These are phyloP conservation scores for Orchesella cincta DNA, from an alignment of 1,140 invertebrate genomes.

Conservation along the genomic window DNA sequence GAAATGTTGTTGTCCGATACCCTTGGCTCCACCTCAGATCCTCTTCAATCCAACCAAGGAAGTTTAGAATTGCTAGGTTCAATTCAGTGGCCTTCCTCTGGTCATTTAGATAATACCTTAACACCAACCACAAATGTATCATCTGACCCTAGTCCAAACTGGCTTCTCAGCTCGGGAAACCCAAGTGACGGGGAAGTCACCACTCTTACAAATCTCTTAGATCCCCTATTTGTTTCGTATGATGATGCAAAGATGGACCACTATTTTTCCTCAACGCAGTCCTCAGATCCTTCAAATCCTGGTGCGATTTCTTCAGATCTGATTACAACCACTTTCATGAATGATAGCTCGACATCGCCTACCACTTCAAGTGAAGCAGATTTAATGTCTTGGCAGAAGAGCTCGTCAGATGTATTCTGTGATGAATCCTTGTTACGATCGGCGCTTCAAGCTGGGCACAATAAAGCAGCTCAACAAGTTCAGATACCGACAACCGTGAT, in stretches of 20 bases:
- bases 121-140: background rate
- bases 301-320: constrained; percentile 45
- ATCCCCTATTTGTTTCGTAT: constrained; percentile 49
- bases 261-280: constrained; percentile 26
- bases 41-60: constrained; percentile 26
- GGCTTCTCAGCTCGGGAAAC: constrained; percentile 32
- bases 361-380: constrained; percentile 29
- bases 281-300: constrained; percentile 8
- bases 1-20: constrained; percentile 46
- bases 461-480: background rate
- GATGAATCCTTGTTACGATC: constrained; percentile 46
- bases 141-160: constrained; percentile 32
- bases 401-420: constrained; percentile 33
- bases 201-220: constrained; percentile 47
- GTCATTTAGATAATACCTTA: background rate
- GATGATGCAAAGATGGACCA: constrained; percentile 42
- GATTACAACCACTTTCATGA: constrained; percentile 45
- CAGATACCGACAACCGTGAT: background rate
- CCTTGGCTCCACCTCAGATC: constrained; percentile 10
- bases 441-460: constrained; percentile 46
- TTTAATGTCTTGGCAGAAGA: constrained; percentile 43
- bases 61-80: constrained; percentile 46
- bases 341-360: background rate
- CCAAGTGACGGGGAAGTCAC: constrained; percentile 45
- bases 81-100: constrained; percentile 42